Conservation (phyloP, 2,797 vertebrate genomes). For the Bovichtus variegatus region DNA sequence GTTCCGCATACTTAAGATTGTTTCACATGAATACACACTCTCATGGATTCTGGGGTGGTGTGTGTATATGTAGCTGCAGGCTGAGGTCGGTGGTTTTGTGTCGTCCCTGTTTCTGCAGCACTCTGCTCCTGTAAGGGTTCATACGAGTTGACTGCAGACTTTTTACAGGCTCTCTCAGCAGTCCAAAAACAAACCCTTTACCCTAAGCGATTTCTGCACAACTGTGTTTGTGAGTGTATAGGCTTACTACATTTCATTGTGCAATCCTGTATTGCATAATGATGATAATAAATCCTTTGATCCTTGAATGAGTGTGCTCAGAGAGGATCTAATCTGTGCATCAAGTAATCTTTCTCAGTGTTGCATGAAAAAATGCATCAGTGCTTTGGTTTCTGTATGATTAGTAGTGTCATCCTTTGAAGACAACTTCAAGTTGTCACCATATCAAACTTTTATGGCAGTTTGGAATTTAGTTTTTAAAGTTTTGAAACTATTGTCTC, state of each 20-base stretch:
- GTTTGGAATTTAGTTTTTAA: background rate
- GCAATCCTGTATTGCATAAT: background rate
- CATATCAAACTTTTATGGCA: conserved; percentile 9
- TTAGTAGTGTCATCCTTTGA: conserved; percentile 5
- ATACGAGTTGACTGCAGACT: conserved; percentile 61
- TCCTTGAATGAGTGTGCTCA: background rate
- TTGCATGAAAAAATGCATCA: conserved; percentile 22
- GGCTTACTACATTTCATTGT: background rate
- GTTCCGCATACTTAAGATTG: conserved; percentile 8
- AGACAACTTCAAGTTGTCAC: conserved; percentile 1
- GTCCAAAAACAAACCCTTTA: conserved; percentile 29
- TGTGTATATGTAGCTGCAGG: conserved; percentile 28
- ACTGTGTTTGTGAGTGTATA: background rate
- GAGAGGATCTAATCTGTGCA: conserved; percentile 1
- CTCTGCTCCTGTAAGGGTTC: conserved; percentile 37
- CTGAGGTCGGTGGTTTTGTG: conserved; percentile 30
- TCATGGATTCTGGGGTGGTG: conserved; percentile 39
- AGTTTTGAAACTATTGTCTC: background rate
- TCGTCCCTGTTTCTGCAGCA: conserved; percentile 41
- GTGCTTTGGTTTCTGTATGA: conserved; percentile 16
- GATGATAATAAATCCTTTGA: background rate
- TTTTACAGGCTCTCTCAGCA: conserved; percentile 28
- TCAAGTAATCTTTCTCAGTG: conserved; percentile 13
- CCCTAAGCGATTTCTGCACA: conserved; percentile 7
- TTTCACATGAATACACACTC: conserved; percentile 49